phyloP scores from a whole-genome alignment of 2,888 invertebrate genomes.

The Tetheella fluctuosa region DNA sequence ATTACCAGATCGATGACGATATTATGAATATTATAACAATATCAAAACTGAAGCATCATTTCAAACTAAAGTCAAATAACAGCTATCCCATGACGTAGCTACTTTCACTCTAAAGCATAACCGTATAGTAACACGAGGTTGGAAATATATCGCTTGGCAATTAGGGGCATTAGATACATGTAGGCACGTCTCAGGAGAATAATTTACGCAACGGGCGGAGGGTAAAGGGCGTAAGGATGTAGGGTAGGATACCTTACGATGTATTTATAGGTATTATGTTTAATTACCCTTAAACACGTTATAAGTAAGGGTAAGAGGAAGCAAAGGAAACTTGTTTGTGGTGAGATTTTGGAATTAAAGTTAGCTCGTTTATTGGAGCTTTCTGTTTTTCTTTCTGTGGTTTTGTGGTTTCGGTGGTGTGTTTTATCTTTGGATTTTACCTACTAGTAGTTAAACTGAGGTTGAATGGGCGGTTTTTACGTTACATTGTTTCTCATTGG shows the following conservation, averaged over 20 bases:
- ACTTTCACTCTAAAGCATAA: neutral
- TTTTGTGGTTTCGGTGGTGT: no score
- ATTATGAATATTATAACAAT: no score
- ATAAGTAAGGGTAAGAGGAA: neutral
- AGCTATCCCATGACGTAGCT: neutral
- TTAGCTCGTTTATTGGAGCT: neutral
- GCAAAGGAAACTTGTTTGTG: neutral
- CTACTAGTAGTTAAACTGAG: no score
- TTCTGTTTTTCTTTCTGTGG: no score
- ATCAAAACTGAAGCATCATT: neutral
- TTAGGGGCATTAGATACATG: constrained; percentile 15
- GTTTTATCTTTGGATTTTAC: no score
- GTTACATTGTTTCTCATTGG: no score
- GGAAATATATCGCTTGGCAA: constrained; percentile 14
- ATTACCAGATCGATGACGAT: no score
- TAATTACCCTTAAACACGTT: constrained; percentile 13
- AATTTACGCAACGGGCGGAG: constrained; percentile 18
- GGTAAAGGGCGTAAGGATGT: constrained; percentile 8
- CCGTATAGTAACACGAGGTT: neutral
- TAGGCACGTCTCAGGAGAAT: constrained; percentile 18
- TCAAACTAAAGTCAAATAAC: neutral
- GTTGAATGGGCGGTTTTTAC: no score
- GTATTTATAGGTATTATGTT: constrained; percentile 9
- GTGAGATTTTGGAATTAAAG: neutral
- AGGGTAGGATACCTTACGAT: neutral